phyloP scores from a whole-genome alignment of 30 jellyfish, hydroid and myxozoan species.

The Cassiopea andromeda region DNA sequence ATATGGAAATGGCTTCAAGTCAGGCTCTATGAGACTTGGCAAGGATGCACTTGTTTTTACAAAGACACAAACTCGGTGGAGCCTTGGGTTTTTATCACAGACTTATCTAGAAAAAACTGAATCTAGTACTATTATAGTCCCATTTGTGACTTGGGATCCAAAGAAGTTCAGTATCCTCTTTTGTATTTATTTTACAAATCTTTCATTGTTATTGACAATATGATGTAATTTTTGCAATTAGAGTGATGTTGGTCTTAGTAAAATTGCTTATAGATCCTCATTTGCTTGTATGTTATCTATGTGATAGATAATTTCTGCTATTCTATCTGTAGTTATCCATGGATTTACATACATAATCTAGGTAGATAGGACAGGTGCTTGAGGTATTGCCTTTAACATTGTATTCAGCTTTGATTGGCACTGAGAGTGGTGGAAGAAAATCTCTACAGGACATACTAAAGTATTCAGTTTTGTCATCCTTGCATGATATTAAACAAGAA shows the following conservation, averaged over 20 bases:
- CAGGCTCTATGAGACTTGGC: conserved; percentile 99
- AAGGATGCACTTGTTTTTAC: conserved; percentile 97
- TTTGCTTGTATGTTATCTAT: background rate
- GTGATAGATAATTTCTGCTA: background rate
- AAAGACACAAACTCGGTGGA: conserved; percentile 71
- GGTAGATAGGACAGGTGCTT: background rate
- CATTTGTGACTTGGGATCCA: conserved; percentile 89
- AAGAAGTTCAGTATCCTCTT: conserved; percentile 74
- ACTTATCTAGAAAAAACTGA: conserved; percentile 69
- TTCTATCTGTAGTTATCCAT: background rate
- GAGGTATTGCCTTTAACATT: background rate
- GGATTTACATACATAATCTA: background rate
- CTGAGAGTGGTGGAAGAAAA: conserved; percentile 60
- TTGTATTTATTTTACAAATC: background rate
- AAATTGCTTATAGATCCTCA: too few relatives aligned
- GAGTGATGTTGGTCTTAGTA: background rate
- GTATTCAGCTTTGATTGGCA: conserved; percentile 40
- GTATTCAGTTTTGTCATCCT: conserved; percentile 70
- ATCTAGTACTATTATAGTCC: conserved; percentile 91
- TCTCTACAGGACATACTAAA: conserved; percentile 63
- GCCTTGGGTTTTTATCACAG: conserved; percentile 92
- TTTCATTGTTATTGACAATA: background rate
- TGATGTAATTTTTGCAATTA: background rate
- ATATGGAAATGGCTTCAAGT: conserved; percentile 97
- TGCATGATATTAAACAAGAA: conserved; percentile 75